A percentile compares a stretch with the other conserved stretches of the same genome.
phyloP scores from a whole-genome alignment of 2,797 vertebrate genomes.

The Bovichtus diacanthus region DNA sequence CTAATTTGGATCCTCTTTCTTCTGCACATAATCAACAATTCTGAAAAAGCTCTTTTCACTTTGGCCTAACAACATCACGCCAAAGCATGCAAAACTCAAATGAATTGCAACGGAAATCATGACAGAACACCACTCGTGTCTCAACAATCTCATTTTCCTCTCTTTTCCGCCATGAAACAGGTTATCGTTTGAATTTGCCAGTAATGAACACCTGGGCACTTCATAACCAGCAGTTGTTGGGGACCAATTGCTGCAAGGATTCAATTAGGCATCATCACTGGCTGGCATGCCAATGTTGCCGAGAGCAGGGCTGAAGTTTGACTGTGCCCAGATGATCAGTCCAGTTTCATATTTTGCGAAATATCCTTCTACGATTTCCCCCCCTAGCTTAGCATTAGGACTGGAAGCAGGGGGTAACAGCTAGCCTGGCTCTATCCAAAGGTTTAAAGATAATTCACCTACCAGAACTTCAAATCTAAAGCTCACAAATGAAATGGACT shows the following conservation, averaged over 20 bases:
- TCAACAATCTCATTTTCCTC: slow-evolving; percentile 24
- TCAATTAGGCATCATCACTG: slow-evolving; percentile 52
- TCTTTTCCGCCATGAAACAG: slow-evolving; percentile 27
- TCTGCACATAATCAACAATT: slow-evolving; percentile 1
- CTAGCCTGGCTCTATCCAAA: neutral
- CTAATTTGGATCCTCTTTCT: slow-evolving; percentile 12
- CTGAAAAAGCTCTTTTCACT: slow-evolving; percentile 31
- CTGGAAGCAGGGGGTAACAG: neutral
- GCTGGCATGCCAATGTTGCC: slow-evolving; percentile 35
- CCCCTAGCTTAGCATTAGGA: neutral
- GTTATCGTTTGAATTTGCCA: slow-evolving; percentile 52
- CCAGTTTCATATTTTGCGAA: slow-evolving; percentile 20
- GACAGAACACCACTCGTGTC: slow-evolving; percentile 36
- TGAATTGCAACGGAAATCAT: slow-evolving; percentile 40
- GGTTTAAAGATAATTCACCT: neutral
- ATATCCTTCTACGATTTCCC: slow-evolving; percentile 1
- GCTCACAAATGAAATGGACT: too few species aligned
- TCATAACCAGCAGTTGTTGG: slow-evolving; percentile 49
- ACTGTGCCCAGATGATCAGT: slow-evolving; percentile 53
- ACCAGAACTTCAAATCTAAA: neutral
- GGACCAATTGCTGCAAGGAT: slow-evolving; percentile 55
- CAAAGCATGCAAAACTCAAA: slow-evolving; percentile 5
- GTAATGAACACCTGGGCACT: slow-evolving; percentile 69
- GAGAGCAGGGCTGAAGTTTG: slow-evolving; percentile 25
- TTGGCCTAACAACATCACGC: slow-evolving; percentile 3